Base-by-base conservation (phyloP, 1,140 invertebrate genomes). In the Drosophila ambigua region DNA sequence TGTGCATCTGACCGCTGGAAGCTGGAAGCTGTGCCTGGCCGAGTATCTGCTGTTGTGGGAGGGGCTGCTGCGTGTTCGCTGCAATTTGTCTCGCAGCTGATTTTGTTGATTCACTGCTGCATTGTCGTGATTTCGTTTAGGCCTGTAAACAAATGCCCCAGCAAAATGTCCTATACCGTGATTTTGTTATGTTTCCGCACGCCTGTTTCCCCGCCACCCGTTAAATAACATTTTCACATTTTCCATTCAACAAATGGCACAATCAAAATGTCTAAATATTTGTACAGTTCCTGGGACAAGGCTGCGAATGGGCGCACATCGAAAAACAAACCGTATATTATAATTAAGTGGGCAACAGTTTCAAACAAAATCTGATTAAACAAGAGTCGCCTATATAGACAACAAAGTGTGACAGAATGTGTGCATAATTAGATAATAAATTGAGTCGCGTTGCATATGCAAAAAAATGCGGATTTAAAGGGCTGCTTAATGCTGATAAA, bases 91-190 rank as follows among this genome's bases (percentile, higher is more conserved):
- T 71, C 41, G 52, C 52, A 87, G 51, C 69, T 63, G 74, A 78
- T 77, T 77, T 69, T 77, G 73, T 77, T 77, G 73, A 76, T 76
- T 77, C 57, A 76, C 64, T 28, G 73, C 46, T 41, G 50, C 60
- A 73, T 79, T 84, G 72, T 83, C 80, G 66, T 76, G 76, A 82
- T 85, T 85, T 78, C 60, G 68, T 87, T 87, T 74, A 59, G 55
- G 4, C 82, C 73, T 58, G 82, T 71, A 67, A 85, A 87, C 78
- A 87, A 81, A 39, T 52, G 61, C 26, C 45, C 59, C 43, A 72
- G 72, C 74, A 68, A 64, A 75, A 75, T 60, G 31, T 49, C 16
- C 43, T 59, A 8, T 63, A 39, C 74, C 69, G 74, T 78, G 74
- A 82, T 87, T 82, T 85, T 54, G 50, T 48, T 80, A 61, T 54